These are phyloP conservation scores for Tachycineta bicolor DNA, from an alignment of 2,113 vertebrate species.

Conservation along the genomic window DNA sequence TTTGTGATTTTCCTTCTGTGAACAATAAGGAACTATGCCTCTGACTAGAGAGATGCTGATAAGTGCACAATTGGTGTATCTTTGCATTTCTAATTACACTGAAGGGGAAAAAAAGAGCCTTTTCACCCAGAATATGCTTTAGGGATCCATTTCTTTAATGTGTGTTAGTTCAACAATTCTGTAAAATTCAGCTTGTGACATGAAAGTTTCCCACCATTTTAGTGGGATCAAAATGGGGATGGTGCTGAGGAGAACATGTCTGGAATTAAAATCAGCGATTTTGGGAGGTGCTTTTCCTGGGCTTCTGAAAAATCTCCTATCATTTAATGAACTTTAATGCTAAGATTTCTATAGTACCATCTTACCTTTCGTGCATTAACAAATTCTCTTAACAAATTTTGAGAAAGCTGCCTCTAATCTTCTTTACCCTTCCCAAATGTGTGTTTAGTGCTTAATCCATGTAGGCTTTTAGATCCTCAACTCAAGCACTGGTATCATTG, in stretches of 20 bases:
- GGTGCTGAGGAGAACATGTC: background rate
- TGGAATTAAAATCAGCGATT: background rate
- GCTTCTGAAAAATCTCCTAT: background rate
- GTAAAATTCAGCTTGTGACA: background rate
- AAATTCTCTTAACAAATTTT: background rate
- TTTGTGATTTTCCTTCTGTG: background rate
- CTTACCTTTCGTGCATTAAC: background rate
- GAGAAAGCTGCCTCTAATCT: background rate
- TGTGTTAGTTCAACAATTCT: background rate
- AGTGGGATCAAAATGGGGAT: background rate
- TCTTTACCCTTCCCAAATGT: background rate
- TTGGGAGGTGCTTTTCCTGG: background rate
- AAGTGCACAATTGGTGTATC: background rate
- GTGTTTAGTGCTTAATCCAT: background rate
- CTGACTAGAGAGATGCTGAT: background rate
- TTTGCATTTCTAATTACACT: background rate
- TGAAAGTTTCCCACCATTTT: background rate
- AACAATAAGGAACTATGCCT: background rate
- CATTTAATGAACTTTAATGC: background rate
- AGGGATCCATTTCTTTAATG: background rate
- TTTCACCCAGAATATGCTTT: background rate
- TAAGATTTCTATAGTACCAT: background rate
- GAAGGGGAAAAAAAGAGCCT: background rate
- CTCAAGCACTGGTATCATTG: rapidly evolving
- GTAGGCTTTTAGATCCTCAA: background rate